Evolutionary conservation across 2,888 invertebrate species (phyloP).

Genomic region (Corbicula japonica): DNA sequence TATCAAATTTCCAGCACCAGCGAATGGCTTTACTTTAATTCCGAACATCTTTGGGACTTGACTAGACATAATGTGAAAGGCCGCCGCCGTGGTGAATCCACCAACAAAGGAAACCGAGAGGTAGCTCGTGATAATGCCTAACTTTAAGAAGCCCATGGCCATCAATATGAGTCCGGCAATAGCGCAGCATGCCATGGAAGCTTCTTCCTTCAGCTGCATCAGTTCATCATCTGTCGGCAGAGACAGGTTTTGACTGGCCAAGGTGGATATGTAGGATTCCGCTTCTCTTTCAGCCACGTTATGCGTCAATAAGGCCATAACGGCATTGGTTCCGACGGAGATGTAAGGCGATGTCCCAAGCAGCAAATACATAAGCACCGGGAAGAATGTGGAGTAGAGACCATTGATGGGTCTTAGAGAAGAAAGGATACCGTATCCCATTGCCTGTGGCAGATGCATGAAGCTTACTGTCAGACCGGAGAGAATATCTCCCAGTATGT

Average conservation of each 20-base stretch:
- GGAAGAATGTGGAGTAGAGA: constrained; percentile 80
- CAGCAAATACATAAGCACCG: constrained; percentile 78
- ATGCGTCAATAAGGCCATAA: constrained; percentile 80
- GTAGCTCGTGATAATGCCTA: constrained; percentile 76
- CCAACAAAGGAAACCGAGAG: constrained; percentile 76
- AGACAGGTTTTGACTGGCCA: neutral
- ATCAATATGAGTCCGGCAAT: constrained; percentile 69
- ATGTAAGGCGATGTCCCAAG: constrained; percentile 79
- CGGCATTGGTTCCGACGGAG: constrained; percentile 82
- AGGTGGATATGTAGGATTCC: constrained; percentile 17
- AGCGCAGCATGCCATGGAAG: constrained; percentile 55
- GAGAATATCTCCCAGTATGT: constrained; percentile 74
- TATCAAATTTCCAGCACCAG: constrained; percentile 68
- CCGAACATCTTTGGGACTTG: constrained; percentile 71
- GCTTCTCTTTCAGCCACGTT: constrained; percentile 69
- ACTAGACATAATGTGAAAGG: constrained; percentile 73
- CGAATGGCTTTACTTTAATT: constrained; percentile 52
- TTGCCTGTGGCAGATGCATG: constrained; percentile 83
- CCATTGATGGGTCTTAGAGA: constrained; percentile 78
- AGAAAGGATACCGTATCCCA: constrained; percentile 80
- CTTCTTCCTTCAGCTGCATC: constrained; percentile 42
- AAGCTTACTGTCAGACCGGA: constrained; percentile 81
- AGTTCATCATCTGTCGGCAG: constrained; percentile 49
- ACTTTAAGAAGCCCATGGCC: constrained; percentile 68
- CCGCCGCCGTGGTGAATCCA: constrained; percentile 76